Evolutionary conservation across 2,888 invertebrate species (phyloP).

Genomic region (Punctoribates punctum): DNA sequence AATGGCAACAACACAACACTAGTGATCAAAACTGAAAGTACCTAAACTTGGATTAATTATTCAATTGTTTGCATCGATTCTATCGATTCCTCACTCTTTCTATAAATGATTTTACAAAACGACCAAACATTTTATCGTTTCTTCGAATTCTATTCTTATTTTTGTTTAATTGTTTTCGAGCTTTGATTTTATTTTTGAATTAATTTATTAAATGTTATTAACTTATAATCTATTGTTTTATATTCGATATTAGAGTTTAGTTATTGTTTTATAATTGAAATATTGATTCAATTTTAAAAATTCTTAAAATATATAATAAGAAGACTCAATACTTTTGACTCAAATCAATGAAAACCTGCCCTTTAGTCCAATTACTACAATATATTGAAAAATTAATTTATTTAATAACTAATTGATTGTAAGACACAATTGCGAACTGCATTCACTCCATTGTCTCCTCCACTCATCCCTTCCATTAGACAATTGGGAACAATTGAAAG

Average conservation of each 20-base stretch:
- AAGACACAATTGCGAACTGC: background rate
- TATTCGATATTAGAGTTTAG: background rate
- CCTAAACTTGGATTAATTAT: background rate
- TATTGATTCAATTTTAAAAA: background rate
- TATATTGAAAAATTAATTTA: background rate
- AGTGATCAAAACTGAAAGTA: slow-evolving; percentile 31
- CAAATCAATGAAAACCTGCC: slow-evolving; percentile 37
- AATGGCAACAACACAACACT: slow-evolving; percentile 35
- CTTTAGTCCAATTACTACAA: slow-evolving; percentile 32
- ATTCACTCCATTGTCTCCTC: slow-evolving; percentile 6
- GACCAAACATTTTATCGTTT: slow-evolving; percentile 11
- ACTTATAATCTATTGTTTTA: background rate
- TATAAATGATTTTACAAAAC: background rate
- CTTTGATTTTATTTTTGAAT: background rate
- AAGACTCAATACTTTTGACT: slow-evolving; percentile 32
- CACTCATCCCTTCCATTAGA: slow-evolving; percentile 14
- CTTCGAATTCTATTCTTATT: background rate
- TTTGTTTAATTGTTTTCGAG: background rate
- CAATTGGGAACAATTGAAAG: slow-evolving; percentile 37
- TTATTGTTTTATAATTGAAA: background rate
- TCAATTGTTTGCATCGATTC: background rate
- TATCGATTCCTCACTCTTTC: background rate
- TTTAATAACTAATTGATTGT: background rate
- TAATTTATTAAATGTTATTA: background rate
- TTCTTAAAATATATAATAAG: background rate